Percentiles rank a stretch among this genome's conserved stretches.
These are phyloP conservation scores for Myotis pilosus DNA, from an alignment of 2,797 vertebrate genomes.

Conservation along the genomic window DNA sequence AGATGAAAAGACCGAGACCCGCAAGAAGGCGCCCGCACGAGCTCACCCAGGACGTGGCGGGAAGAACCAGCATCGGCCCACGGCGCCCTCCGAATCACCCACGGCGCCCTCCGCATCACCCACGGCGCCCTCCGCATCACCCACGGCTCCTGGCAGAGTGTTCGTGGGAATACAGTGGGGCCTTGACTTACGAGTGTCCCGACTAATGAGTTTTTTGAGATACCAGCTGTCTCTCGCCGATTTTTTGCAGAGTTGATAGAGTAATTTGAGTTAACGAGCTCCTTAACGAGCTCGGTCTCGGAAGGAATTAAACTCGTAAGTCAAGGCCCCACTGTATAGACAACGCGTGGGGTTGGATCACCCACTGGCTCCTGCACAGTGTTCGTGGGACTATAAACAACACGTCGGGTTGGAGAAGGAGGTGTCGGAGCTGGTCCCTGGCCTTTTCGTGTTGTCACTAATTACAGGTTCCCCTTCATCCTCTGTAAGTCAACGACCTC, in stretches of 20 bases:
- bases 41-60: neutral
- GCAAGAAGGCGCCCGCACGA: neutral
- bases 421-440: accelerated
- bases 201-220: no score
- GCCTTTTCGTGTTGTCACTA: neutral
- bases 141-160: no score
- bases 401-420: neutral
- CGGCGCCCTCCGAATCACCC: accelerated
- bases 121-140: accelerated
- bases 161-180: no score
- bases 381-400: accelerated
- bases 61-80: neutral
- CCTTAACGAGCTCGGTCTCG: no score
- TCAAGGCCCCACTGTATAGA: no score
- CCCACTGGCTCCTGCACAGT: no score
- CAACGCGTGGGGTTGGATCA: accelerated
- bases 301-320: no score
- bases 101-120: accelerated
- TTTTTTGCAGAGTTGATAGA: no score
- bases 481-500: neutral
- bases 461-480: neutral
- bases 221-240: no score
- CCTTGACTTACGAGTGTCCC: no score
- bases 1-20: neutral
- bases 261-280: no score